These are phyloP conservation scores for Empis livida DNA, from an alignment of 2,888 invertebrate species.

Conservation along the genomic window DNA sequence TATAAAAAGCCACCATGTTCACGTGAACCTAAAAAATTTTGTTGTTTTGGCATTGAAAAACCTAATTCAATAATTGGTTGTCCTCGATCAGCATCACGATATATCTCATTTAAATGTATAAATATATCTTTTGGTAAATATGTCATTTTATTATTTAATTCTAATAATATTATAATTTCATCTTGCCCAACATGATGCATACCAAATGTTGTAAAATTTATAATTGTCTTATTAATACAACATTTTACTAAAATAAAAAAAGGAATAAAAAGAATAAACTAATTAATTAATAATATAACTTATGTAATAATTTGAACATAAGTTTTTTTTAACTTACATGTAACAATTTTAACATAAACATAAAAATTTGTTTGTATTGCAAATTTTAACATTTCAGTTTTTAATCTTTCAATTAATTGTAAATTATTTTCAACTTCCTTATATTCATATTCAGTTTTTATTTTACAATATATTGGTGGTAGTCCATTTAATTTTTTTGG, in stretches of 20 bases:
- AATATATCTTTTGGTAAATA: constrained; percentile 59
- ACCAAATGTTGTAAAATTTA: constrained; percentile 67
- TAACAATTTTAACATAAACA: constrained; percentile 58
- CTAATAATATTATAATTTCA: constrained; percentile 63
- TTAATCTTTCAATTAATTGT: constrained; percentile 43
- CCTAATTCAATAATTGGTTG: constrained; percentile 57
- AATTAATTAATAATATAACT: too few species aligned
- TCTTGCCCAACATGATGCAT: constrained; percentile 71
- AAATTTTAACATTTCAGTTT: constrained; percentile 53
- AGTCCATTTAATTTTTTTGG: constrained; percentile 37
- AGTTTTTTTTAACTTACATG: constrained; percentile 60
- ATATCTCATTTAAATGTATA: constrained; percentile 56
- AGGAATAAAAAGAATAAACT: too few species aligned
- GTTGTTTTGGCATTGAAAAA: constrained; percentile 41
- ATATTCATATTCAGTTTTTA: constrained; percentile 25
- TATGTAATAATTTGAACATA: too few species aligned
- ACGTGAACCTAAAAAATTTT: constrained; percentile 48
- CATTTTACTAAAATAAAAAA: constrained; percentile 50
- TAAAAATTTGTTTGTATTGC: constrained; percentile 61
- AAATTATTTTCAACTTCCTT: constrained; percentile 38
- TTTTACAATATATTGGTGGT: constrained; percentile 39
- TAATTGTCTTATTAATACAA: constrained; percentile 56
- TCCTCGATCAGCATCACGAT: constrained; percentile 54
- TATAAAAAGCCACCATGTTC: constrained; percentile 75
- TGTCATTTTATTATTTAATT: constrained; percentile 24